phyloP scores from a whole-genome alignment of 1,140 invertebrate species.

The Macrobrachium nipponense region DNA sequence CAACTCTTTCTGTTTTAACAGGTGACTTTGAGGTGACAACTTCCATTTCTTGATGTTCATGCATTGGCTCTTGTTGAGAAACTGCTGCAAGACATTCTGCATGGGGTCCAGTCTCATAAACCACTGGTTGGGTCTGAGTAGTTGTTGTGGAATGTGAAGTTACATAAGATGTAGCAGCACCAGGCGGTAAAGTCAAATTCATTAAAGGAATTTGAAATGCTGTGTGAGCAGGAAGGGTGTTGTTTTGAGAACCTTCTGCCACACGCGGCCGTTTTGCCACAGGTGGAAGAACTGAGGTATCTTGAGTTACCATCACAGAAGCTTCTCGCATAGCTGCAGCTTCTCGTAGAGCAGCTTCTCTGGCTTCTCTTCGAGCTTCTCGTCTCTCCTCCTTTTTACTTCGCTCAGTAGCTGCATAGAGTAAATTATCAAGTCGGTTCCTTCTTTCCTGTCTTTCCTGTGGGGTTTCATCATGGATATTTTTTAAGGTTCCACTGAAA shows the following conservation, averaged over 20 bases:
- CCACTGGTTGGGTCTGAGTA: conserved; percentile 25
- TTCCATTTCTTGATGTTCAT: conserved; percentile 31
- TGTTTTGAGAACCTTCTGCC: conserved; percentile 17
- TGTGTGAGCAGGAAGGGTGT: conserved; percentile 29
- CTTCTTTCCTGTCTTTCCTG: conserved; percentile 56
- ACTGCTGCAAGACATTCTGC: conserved; percentile 21
- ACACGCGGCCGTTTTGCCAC: conserved; percentile 23
- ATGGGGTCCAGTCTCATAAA: conserved; percentile 19
- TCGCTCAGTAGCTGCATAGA: conserved; percentile 54
- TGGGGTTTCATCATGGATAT: conserved; percentile 56
- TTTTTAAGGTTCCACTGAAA: conserved; percentile 46
- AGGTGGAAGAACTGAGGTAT: conserved; percentile 24
- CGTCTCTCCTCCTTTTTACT: conserved; percentile 57
- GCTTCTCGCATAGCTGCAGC: conserved; percentile 45
- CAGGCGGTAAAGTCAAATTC: conserved; percentile 39
- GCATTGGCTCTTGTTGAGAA: conserved; percentile 30
- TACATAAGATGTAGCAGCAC: conserved; percentile 17
- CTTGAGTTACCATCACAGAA: conserved; percentile 32
- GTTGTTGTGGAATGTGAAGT: conserved; percentile 37
- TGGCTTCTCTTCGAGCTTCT: conserved; percentile 49
- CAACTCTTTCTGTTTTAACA: conserved; percentile 39
- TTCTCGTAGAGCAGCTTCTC: conserved; percentile 52
- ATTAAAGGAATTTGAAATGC: conserved; percentile 50
- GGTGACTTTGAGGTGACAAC: conserved; percentile 9
- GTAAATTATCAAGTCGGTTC: conserved; percentile 53